A percentile compares a stretch with the other conserved stretches of the same genome.
These are phyloP conservation scores for Sitobion miscanthi DNA, from an alignment of 1,140 invertebrate genomes.

Conservation along the genomic window DNA sequence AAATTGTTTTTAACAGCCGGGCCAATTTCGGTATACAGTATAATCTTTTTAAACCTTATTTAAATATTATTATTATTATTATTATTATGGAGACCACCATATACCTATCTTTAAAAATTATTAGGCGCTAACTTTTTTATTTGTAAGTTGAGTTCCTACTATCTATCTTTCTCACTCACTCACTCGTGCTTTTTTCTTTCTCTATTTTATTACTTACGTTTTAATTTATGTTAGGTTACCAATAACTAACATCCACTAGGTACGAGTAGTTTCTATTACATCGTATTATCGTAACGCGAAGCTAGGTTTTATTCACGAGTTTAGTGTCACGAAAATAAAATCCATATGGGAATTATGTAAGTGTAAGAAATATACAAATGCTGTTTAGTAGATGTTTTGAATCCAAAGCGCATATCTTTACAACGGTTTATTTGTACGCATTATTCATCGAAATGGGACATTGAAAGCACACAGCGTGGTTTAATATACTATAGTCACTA, in stretches of 20 bases:
- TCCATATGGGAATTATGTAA: background rate
- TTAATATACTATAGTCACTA: background rate
- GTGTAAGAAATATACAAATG: background rate
- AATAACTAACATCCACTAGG: background rate
- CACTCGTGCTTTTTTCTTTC: background rate
- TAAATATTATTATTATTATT: background rate
- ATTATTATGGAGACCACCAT: background rate
- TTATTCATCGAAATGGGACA: background rate
- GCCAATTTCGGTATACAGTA: background rate
- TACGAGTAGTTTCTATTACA: background rate
- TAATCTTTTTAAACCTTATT: background rate
- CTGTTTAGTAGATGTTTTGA: background rate
- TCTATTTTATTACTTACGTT: background rate
- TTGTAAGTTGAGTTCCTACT: background rate
- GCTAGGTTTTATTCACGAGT: background rate
- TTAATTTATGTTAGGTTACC: too few relatives aligned
- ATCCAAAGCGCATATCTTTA: background rate
- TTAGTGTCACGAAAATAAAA: background rate
- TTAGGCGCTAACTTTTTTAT: too few relatives aligned
- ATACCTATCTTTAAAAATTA: background rate
- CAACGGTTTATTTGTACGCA: background rate
- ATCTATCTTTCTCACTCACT: background rate
- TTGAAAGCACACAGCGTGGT: background rate
- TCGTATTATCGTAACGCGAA: background rate
- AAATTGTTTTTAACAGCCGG: slow-evolving; percentile 25